Base-by-base conservation (phyloP, 2,797 vertebrate species). In the Notolepis coatsorum region DNA sequence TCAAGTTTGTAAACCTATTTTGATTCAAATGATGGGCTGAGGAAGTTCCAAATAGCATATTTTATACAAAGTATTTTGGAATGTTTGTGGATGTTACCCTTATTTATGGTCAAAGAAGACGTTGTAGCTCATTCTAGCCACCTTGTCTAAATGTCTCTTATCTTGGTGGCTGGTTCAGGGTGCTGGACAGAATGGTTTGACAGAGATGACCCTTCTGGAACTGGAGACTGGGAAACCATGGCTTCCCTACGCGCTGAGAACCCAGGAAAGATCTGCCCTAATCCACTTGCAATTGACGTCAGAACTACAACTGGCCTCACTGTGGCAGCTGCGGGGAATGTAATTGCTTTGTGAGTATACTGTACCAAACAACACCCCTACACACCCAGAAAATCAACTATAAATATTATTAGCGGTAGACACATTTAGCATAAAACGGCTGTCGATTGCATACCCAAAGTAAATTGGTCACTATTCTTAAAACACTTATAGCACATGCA, bases 151-250 rank as follows among this genome's bases (percentile, higher is more conserved):
- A 23, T 23, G 28, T 20, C 17, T 30, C 8, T 13, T 15, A 2
- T 27, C 18, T 33, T 20, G 25, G 15, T 50, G 47, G 5, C 38
- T 45, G 7, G 4, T 48, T 0, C 54, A 89, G 77, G 31, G 9
- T 82, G 77, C 43, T 89, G 77, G 84, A 87, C 85, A 0, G 17
- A 60, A 8, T 88, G 81, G 81, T 83, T 87, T 57, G 75, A 88
- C 61, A 33, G 83, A 43, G 81, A 84, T 3, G 0, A 86, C 30
- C 78, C 80, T 0, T 1, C 3, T 31, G 72, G 56, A 31, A 25
- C 0, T 15, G 82, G 79, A 35, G 83, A 88, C 75, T 76, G 48
- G 52, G 86, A 86, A 53, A 25, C 1, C 3, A 52, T 88, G 2
- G 0, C 0, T 0, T 0, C 4, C 2, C 77, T 84, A n/a, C 30